A percentile compares a stretch with the other conserved stretches of the same genome.
phyloP scores from a whole-genome alignment of 2,797 vertebrate genomes.

The Melanotaenia nigrans region DNA sequence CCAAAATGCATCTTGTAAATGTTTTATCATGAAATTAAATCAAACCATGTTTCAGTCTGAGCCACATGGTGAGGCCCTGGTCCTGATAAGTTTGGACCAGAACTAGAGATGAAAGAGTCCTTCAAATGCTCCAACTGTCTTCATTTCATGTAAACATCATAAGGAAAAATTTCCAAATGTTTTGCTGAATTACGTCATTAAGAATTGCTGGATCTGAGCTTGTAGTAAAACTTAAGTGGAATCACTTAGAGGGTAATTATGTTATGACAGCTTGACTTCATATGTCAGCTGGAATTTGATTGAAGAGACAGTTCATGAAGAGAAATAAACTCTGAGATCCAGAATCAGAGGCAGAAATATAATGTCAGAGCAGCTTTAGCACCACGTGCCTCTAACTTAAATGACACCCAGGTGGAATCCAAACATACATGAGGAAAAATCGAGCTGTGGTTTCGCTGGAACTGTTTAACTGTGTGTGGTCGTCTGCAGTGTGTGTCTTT shows the following conservation, averaged over 20 bases:
- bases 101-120: background rate
- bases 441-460: conserved; percentile 25
- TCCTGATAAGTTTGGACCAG: background rate
- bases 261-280: conserved; percentile 37
- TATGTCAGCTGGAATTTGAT: conserved; percentile 38
- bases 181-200: conserved; percentile 28
- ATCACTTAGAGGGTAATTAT: conserved; percentile 23
- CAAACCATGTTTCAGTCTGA: background rate
- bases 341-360: conserved; percentile 27
- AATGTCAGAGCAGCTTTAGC: conserved; percentile 26
- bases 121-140: background rate
- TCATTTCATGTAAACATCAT: conserved; percentile 24
- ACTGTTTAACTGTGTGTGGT: conserved; percentile 47
- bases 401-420: conserved; percentile 24
- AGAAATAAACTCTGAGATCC: conserved; percentile 26
- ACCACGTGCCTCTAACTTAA: background rate
- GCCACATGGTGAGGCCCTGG: too few relatives aligned
- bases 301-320: conserved; percentile 34
- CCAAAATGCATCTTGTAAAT: background rate
- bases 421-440: conserved; percentile 30
- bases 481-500: conserved; percentile 18
- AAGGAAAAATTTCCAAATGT: conserved; percentile 25
- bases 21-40: background rate
- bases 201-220: conserved; percentile 10
- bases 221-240: conserved; percentile 24